A percentile compares a stretch with the other conserved stretches of the same genome.
These are phyloP conservation scores for Listronotus bonariensis DNA, from an alignment of 1,140 invertebrate species.

Conservation along the genomic window DNA sequence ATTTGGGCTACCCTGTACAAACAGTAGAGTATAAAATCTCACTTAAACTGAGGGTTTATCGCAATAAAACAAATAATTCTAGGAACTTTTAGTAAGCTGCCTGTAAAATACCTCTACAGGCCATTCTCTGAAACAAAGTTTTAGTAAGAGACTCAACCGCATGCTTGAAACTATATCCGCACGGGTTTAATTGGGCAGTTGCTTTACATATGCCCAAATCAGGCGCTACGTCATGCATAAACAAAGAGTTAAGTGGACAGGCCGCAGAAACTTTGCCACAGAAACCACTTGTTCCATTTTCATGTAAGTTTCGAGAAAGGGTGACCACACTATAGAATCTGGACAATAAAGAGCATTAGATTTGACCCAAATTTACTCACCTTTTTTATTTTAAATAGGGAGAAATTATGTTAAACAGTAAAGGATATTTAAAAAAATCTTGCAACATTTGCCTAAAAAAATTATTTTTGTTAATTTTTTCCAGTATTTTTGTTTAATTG, in stretches of 20 bases:
- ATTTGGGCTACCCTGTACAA: too few relatives aligned
- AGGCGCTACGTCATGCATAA: slow-evolving; percentile 52
- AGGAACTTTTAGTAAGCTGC: slow-evolving; percentile 6
- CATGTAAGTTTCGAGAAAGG: too few relatives aligned
- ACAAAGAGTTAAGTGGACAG: slow-evolving; percentile 50
- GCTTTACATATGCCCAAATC: slow-evolving; percentile 44
- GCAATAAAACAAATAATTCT: slow-evolving; percentile 15
- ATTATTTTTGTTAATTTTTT: too few relatives aligned
- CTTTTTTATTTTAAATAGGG: too few relatives aligned
- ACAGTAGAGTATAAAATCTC: too few relatives aligned
- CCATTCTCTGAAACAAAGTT: not conserved
- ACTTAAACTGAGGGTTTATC: not conserved
- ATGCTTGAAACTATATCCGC: slow-evolving; percentile 3
- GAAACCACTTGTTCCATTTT: slow-evolving; percentile 4
- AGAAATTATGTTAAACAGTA: too few relatives aligned
- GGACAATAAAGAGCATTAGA: too few relatives aligned
- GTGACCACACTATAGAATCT: too few relatives aligned
- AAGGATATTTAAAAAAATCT: too few relatives aligned
- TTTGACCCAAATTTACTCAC: too few relatives aligned
- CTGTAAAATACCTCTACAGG: not conserved
- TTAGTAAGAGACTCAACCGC: not conserved
- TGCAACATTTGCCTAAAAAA: too few relatives aligned
- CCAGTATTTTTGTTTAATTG: too few relatives aligned
- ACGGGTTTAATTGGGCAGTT: slow-evolving; percentile 44
- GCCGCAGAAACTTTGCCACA: slow-evolving; percentile 11